These are phyloP conservation scores for Holacanthus passer DNA, from an alignment of 2,113 vertebrate genomes.

Conservation along the genomic window DNA sequence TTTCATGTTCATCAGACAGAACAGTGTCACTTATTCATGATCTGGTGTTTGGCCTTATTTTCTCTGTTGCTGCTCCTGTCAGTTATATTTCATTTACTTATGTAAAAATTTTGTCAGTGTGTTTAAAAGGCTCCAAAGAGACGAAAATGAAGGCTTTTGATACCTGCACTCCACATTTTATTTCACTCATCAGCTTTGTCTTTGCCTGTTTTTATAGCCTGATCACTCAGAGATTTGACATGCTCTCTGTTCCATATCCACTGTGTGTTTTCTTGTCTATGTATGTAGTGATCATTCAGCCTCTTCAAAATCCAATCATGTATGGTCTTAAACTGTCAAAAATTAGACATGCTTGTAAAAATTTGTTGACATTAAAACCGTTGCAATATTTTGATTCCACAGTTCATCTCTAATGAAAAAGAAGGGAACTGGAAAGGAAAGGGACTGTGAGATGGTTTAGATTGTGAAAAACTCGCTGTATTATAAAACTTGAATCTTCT, in stretches of 20 bases:
- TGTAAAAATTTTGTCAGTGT: conserved; percentile 1
- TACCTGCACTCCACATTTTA: conserved; percentile 30
- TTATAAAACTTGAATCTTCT: neutral
- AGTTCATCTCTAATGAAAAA: neutral
- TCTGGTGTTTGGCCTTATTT: conserved; percentile 22
- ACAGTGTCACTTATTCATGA: conserved; percentile 21
- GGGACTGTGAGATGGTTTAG: neutral
- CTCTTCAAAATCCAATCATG: conserved; percentile 27
- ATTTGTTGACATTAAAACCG: conserved; percentile 13
- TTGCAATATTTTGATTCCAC: neutral
- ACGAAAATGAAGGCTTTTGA: conserved; percentile 24
- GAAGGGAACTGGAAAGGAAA: neutral
- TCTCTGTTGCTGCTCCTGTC: conserved; percentile 6
- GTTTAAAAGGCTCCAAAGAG: conserved; percentile 25
- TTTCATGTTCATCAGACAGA: conserved; percentile 21
- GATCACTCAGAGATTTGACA: conserved; percentile 25
- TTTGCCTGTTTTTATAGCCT: conserved; percentile 39
- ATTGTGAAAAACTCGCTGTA: neutral
- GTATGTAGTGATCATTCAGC: conserved; percentile 27
- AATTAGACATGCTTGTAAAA: conserved; percentile 22
- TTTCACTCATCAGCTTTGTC: conserved; percentile 19
- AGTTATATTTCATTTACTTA: conserved; percentile 30
- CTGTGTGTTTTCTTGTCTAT: conserved; percentile 26
- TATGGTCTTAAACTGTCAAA: conserved; percentile 42
- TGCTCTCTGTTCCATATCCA: conserved; percentile 3